phyloP scores from a whole-genome alignment of 2,113 vertebrate species.

The Nematolebias whitei region DNA sequence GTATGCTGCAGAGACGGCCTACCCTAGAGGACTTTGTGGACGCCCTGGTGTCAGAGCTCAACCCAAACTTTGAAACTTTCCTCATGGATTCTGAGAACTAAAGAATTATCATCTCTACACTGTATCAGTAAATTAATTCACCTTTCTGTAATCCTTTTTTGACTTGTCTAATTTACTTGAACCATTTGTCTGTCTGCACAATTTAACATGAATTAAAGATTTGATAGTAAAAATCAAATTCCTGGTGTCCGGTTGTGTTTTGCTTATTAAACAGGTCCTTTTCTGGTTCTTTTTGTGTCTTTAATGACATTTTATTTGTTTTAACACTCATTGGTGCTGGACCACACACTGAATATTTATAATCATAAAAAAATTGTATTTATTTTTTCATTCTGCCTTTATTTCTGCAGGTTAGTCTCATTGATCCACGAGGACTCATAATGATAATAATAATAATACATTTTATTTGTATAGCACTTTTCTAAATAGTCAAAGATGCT shows the following conservation, averaged over 20 bases:
- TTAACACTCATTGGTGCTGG: not conserved
- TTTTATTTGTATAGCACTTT: too few relatives aligned
- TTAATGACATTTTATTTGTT: not conserved
- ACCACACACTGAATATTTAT: not conserved
- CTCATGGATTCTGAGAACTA: slow-evolving; percentile 88
- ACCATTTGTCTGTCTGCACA: slow-evolving; percentile 1
- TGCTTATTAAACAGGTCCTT: not conserved
- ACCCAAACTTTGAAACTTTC: slow-evolving; percentile 92
- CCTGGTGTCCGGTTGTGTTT: not conserved
- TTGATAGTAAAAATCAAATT: not conserved
- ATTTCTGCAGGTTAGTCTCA: too few relatives aligned
- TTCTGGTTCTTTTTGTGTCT: not conserved
- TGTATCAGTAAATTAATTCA: not conserved
- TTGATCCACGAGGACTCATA: too few relatives aligned
- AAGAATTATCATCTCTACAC: slow-evolving; percentile 17
- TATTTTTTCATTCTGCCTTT: not conserved
- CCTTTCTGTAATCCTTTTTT: slow-evolving; percentile 17
- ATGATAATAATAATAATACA: too few relatives aligned
- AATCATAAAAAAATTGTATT: not conserved
- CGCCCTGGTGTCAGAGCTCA: slow-evolving; percentile 91
- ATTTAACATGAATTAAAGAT: slow-evolving; percentile 26
- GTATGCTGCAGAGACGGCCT: slow-evolving; percentile 92
- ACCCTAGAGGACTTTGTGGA: slow-evolving; percentile 92
- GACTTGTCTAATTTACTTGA: slow-evolving; percentile 22
- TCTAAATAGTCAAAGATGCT: too few relatives aligned